Evolutionary conservation across 2,797 vertebrate species (phyloP).

Genomic region (Ara ararauna): DNA sequence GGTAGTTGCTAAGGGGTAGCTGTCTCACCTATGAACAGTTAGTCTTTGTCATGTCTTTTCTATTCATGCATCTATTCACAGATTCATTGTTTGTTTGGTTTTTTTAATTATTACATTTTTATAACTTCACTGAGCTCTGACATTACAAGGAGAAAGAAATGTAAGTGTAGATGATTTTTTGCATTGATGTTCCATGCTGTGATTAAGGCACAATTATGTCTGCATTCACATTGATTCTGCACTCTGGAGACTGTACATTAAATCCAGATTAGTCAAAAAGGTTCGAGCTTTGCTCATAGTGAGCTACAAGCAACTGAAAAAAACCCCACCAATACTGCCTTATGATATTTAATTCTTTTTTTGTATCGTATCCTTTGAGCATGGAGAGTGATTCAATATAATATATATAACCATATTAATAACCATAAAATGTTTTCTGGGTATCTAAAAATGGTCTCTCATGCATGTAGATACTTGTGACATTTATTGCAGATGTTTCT

Average conservation of each 20-base stretch:
- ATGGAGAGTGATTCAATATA: background rate
- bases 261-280: background rate
- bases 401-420: no score
- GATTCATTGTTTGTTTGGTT: background rate
- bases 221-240: background rate
- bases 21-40: background rate
- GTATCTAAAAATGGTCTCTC: conserved; percentile 8
- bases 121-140: background rate
- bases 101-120: background rate
- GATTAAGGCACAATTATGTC: background rate
- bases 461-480: background rate
- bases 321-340: no score
- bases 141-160: background rate
- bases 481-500: conserved; percentile 1
- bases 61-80: background rate
- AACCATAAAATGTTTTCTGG: background rate
- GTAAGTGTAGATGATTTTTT: background rate
- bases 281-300: background rate
- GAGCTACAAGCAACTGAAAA: background rate
- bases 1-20: background rate
- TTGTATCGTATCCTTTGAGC: background rate
- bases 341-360: background rate
- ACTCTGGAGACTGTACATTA: background rate
- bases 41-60: background rate
- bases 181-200: background rate